These are phyloP conservation scores for Chrysotoxum bicinctum DNA, from an alignment of 2,888 invertebrate species.

Conservation along the genomic window DNA sequence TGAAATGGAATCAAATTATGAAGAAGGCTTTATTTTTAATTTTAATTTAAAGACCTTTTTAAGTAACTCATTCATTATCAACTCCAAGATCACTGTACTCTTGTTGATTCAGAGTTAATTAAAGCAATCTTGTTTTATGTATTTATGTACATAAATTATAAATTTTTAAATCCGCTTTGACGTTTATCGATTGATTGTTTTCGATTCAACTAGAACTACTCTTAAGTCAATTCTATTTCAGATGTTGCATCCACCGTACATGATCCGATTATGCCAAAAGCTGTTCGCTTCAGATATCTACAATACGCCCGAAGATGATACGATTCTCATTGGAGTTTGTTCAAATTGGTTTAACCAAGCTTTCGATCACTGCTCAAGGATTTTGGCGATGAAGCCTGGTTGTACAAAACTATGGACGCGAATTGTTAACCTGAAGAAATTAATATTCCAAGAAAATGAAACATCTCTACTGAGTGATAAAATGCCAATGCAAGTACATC, in stretches of 20 bases:
- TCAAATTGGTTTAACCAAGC: constrained; percentile 74
- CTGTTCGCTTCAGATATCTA: constrained; percentile 11
- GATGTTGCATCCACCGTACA: constrained; percentile 48
- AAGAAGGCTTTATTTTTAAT: too few relatives aligned
- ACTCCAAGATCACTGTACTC: too few relatives aligned
- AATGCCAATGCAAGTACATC: constrained; percentile 73
- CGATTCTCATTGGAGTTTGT: constrained; percentile 39
- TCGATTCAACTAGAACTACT: not conserved
- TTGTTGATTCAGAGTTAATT: too few relatives aligned
- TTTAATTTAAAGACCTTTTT: too few relatives aligned
- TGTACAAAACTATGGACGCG: constrained; percentile 69
- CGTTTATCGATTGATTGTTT: not conserved
- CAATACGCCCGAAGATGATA: not conserved
- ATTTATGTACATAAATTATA: too few relatives aligned
- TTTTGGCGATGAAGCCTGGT: constrained; percentile 45
- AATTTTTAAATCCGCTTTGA: too few relatives aligned
- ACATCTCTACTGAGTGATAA: constrained; percentile 71
- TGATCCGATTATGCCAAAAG: constrained; percentile 45
- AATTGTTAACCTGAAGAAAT: constrained; percentile 67
- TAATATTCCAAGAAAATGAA: constrained; percentile 73
- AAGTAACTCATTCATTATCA: too few relatives aligned
- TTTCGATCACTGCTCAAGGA: constrained; percentile 70
- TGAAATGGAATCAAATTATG: too few relatives aligned
- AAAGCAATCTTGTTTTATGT: too few relatives aligned
- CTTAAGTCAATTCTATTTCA: not conserved